Evolutionary conservation across 2,888 invertebrate genomes (phyloP), one percentile per base, ranked within the genome.

Genomic region (Caenorhabditis sp.): DNA sequence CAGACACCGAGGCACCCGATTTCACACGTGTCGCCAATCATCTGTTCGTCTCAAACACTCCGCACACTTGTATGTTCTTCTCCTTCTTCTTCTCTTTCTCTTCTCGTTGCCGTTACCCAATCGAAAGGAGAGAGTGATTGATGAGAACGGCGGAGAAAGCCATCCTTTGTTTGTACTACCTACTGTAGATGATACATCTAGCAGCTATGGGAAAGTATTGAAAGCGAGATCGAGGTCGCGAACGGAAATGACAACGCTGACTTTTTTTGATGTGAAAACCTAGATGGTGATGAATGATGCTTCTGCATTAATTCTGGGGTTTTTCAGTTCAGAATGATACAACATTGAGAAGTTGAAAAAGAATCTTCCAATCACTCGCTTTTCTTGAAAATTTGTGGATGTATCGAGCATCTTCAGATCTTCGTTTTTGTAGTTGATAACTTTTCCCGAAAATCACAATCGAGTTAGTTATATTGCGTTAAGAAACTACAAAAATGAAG

Each of bases 21-120:
- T 79, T 79, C 69, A 56, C 79, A 64, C 79, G 79, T 70, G 79
- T 79, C 70, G 70, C 70, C 44, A 79, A 80, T 73, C 80, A 74
- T 74, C 66, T 80, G 69, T 80, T 74, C 74, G 80, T 80, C 47
- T 80, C 80, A 31, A 80, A 80, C 63, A 74, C 80, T 16, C 80
- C 73, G 35, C 80, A 80, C 68, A 80, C 80, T 44, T 80, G 80
- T 80, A 66, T 24, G 80, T 68, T 61, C 22, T 16, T 26, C 38
- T 8, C 10, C n/a, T 66, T 54, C 8, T 31, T 31, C 58, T 31
- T 31, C 31, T 31, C 24, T 31, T 35, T 56, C 26, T 56, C n/a
- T n/a, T 24, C 16, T 56, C 12, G 12, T 56, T 26, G n/a, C n/a
- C 19, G 38, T 38, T 38, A 38, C 59, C 59, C 59, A 51, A 24